Evolutionary conservation across 2,888 invertebrate species (phyloP).

Genomic region (Actias luna): DNA sequence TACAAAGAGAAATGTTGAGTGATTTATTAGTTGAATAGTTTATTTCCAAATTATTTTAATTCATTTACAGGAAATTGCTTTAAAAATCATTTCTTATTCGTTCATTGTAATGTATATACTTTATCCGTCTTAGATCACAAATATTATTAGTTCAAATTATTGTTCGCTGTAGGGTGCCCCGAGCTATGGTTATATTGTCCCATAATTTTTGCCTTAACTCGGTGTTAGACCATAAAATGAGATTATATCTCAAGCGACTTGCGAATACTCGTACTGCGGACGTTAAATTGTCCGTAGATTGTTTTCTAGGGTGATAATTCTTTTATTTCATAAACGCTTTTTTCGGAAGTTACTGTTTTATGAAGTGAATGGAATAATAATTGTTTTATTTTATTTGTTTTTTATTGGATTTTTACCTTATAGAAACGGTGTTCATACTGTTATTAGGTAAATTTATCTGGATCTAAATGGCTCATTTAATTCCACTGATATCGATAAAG

Average conservation of each 20-base stretch:
- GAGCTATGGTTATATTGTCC: constrained; percentile 62
- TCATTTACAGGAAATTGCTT: background rate
- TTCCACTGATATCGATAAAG: constrained; percentile 56
- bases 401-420: background rate
- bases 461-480: constrained; percentile 68
- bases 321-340: constrained; percentile 60
- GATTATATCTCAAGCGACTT: constrained; percentile 76
- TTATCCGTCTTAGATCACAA: constrained; percentile 66
- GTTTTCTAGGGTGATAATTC: constrained; percentile 63
- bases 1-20: constrained; percentile 17
- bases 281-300: constrained; percentile 71
- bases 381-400: background rate
- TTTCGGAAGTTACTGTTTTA: constrained; percentile 41
- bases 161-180: constrained; percentile 69
- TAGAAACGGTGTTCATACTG: background rate
- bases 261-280: constrained; percentile 67
- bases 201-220: constrained; percentile 80
- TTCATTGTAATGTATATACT: constrained; percentile 48
- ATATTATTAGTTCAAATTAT: constrained; percentile 74
- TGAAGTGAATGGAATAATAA: constrained; percentile 14
- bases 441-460: constrained; percentile 48
- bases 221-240: constrained; percentile 78
- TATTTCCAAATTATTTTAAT: background rate
- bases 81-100: constrained; percentile 29
- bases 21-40: constrained; percentile 23